phyloP scores from a whole-genome alignment of 2,113 vertebrate species.

The Lichenostomus cassidix region DNA sequence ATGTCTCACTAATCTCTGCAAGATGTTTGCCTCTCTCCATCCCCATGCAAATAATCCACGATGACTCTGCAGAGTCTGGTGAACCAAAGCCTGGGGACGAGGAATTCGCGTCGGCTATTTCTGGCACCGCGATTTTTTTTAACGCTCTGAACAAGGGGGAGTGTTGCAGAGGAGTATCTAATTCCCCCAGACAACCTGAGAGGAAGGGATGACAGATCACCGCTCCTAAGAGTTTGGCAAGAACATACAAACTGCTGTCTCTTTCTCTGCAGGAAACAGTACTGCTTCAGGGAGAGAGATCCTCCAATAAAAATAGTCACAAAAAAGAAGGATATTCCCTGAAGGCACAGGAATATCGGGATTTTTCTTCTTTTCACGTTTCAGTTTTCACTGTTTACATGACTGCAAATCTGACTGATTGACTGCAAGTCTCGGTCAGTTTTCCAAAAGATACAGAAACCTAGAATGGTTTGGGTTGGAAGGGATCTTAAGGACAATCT shows the following conservation, averaged over 20 bases:
- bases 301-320: not conserved
- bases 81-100: slow-evolving; percentile 6
- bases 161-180: slow-evolving; percentile 31
- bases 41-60: not conserved
- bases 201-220: not conserved
- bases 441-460: not conserved
- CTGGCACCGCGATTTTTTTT: not conserved
- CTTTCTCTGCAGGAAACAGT: not conserved
- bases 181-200: slow-evolving; percentile 17
- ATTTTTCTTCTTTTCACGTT: not conserved
- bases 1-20: not conserved
- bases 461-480: not conserved
- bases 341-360: not conserved
- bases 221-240: not conserved
- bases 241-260: not conserved
- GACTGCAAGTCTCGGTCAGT: not conserved
- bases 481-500: not conserved
- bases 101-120: not conserved
- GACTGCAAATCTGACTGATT: not conserved
- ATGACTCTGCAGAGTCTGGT: slow-evolving; percentile 9
- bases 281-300: not conserved
- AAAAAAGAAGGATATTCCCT: not conserved
- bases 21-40: not conserved
- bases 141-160: not conserved
- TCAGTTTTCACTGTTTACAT: not conserved